A percentile compares a stretch with the other conserved stretches of the same genome.
Evolutionary conservation across 2,113 vertebrate genomes (phyloP).

Genomic region (Gadus macrocephalus): DNA sequence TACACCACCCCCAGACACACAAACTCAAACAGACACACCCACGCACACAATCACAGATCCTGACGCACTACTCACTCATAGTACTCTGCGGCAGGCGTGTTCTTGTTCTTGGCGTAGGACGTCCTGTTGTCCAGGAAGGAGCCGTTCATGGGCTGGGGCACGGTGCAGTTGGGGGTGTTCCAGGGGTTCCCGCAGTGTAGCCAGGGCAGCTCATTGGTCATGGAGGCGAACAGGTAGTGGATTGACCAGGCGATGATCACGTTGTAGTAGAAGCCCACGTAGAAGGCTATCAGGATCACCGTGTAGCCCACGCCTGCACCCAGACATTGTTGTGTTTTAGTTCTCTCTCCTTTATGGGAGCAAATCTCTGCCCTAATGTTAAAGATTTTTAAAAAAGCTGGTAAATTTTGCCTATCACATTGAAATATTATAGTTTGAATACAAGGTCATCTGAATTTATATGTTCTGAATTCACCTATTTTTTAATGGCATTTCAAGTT

Average conservation of each 20-base stretch:
- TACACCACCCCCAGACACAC: too few relatives aligned
- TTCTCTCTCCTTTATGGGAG: too few relatives aligned
- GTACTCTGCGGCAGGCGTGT: slow-evolving; percentile 93
- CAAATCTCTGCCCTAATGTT: too few relatives aligned
- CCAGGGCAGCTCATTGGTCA: slow-evolving; percentile 88
- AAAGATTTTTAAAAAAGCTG: too few relatives aligned
- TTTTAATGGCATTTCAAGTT: too few relatives aligned
- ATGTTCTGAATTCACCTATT: too few relatives aligned
- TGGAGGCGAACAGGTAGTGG: slow-evolving; percentile 93
- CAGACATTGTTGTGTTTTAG: slow-evolving; percentile 6
- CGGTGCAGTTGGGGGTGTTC: slow-evolving; percentile 92
- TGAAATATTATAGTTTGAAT: too few relatives aligned
- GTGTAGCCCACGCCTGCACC: slow-evolving; percentile 90
- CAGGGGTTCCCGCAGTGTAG: slow-evolving; percentile 83
- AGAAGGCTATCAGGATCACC: slow-evolving; percentile 95
- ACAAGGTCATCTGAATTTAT: too few relatives aligned
- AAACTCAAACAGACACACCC: not conserved
- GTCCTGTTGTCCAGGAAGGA: slow-evolving; percentile 80
- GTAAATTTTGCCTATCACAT: too few relatives aligned
- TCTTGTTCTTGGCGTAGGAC: slow-evolving; percentile 89
- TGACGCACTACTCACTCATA: slow-evolving; percentile 86
- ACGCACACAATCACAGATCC: not conserved
- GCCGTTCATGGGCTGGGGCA: slow-evolving; percentile 77
- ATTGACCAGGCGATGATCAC: slow-evolving; percentile 99
- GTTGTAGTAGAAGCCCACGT: slow-evolving; percentile 99